Base-by-base conservation (phyloP, 2,113 vertebrate genomes). In the Budorcas taxicolor region DNA sequence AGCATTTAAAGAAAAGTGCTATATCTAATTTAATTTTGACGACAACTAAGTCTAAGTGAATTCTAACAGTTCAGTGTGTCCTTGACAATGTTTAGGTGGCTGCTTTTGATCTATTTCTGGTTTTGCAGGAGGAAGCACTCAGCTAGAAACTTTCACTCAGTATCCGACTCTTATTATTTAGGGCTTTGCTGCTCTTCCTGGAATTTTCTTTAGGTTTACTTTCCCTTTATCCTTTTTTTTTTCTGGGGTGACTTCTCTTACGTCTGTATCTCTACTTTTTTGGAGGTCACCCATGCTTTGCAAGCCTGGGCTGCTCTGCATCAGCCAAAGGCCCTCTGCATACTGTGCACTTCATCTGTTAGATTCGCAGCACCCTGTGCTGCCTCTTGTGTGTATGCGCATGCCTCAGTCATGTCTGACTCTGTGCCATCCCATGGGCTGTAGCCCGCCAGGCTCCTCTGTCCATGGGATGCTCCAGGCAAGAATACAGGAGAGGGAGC, bases 1-100 rank as follows among this genome's bases (percentile, higher is more conserved):
- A 14, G 53, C 55, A 10, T 60, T 83, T 52, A 36, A 85, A 74
- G 29, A 43, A n/a, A 91, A 81, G 43, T 82, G 3, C 10, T 33
- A 2, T 58, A 27, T 55, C 76, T 64, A n/a, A 64, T 81, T 96
- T 94, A 91, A 55, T 36, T 96, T 90, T 31, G 25, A 58, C 29
- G 25, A 58, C 29, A 27, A 27, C 5, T 55, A n/a, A 12, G 6
- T 53, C 5, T 55, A n/a, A 12, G 6, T 60, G 47, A 87, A 87
- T 60, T 60, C 21, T 6, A 57, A n/a, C 12, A 82, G 9, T 80
- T 47, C 25, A 33, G 11, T n/a, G 1, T 90, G 90, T 84, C 47
- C 78, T 82, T 36, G 40, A 36, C 15, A 6, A 14, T 33, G 12
- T 43, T 47, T 78, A 83, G 33, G 5, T 84, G 10, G 7, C 9